A percentile compares a stretch with the other conserved stretches of the same genome.
Conservation (phyloP, 2,797 vertebrate genomes). For the Agapornis canus region DNA sequence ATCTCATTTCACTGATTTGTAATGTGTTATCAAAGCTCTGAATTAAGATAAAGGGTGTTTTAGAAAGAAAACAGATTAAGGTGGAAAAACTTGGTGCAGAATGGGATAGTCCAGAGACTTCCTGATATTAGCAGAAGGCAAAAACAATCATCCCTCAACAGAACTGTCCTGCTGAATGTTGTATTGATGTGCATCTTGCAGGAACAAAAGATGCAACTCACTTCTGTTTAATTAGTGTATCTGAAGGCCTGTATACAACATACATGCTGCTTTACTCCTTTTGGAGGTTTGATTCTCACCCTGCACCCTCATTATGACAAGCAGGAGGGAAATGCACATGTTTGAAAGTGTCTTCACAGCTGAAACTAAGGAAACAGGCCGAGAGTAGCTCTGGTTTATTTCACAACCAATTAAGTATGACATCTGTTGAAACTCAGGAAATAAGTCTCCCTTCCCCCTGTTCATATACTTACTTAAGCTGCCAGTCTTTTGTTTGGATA, state of each 20-base stretch:
- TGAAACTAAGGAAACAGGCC: conserved; percentile 72
- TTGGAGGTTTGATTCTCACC: conserved; percentile 64
- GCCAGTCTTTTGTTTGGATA: conserved; percentile 66
- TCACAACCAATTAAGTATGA: conserved; percentile 77
- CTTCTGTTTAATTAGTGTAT: conserved; percentile 52
- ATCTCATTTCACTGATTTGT: neutral
- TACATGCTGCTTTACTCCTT: conserved; percentile 48
- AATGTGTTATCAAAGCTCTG: neutral
- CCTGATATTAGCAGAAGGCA: neutral
- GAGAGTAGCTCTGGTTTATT: conserved; percentile 75
- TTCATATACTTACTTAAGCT: conserved; percentile 65
- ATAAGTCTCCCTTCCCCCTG: conserved; percentile 70
- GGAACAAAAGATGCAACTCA: conserved; percentile 44
- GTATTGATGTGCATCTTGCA: neutral
- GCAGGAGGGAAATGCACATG: conserved; percentile 72
- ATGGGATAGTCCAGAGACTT: neutral
- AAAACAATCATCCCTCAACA: neutral
- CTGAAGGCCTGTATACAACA: conserved; percentile 15
- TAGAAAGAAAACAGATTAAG: neutral
- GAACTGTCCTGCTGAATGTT: neutral
- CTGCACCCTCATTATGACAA: conserved; percentile 65
- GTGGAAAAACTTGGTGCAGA: neutral
- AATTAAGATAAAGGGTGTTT: neutral
- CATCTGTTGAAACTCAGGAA: conserved; percentile 77
- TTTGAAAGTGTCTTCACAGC: conserved; percentile 73